Conservation (phyloP, 2,888 invertebrate species). For the Agrotis exclamationis region DNA sequence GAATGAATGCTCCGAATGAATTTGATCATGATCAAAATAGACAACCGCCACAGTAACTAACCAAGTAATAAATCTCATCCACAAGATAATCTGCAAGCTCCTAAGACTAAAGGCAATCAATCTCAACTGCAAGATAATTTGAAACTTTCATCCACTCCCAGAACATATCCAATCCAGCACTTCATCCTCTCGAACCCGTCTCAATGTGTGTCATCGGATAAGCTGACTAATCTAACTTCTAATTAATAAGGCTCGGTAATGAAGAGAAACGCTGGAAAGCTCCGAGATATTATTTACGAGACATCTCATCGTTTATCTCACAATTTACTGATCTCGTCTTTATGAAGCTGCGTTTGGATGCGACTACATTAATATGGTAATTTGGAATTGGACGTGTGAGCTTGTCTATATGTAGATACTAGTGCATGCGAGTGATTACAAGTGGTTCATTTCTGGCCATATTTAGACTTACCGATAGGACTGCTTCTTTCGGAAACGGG, state of each 20-base stretch:
- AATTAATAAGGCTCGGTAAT: slow-evolving; percentile 62
- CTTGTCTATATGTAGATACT: slow-evolving; percentile 55
- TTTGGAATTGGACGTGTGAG: slow-evolving; percentile 56
- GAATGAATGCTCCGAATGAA: not conserved
- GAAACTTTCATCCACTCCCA: slow-evolving; percentile 4
- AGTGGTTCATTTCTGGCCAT: slow-evolving; percentile 18
- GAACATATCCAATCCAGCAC: slow-evolving; percentile 4
- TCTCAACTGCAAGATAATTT: slow-evolving; percentile 1
- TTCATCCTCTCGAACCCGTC: slow-evolving; percentile 48
- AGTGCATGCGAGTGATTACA: slow-evolving; percentile 36
- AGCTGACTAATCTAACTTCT: slow-evolving; percentile 51
- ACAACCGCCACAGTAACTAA: not conserved
- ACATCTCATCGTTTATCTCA: slow-evolving; percentile 53
- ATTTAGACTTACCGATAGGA: slow-evolving; percentile 28
- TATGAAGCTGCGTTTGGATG: slow-evolving; percentile 55
- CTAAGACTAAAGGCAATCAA: not conserved
- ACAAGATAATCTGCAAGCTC: slow-evolving; percentile 2
- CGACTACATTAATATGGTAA: slow-evolving; percentile 61
- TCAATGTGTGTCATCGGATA: slow-evolving; percentile 62
- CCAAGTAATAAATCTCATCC: not conserved
- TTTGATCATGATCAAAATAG: not conserved
- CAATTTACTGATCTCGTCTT: slow-evolving; percentile 55
- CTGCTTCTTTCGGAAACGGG: slow-evolving; percentile 34
- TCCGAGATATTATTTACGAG: slow-evolving; percentile 59
- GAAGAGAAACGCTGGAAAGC: slow-evolving; percentile 62